These are phyloP conservation scores for Illadopsis cleaveri DNA, from an alignment of 2,113 vertebrate species.

Conservation along the genomic window DNA sequence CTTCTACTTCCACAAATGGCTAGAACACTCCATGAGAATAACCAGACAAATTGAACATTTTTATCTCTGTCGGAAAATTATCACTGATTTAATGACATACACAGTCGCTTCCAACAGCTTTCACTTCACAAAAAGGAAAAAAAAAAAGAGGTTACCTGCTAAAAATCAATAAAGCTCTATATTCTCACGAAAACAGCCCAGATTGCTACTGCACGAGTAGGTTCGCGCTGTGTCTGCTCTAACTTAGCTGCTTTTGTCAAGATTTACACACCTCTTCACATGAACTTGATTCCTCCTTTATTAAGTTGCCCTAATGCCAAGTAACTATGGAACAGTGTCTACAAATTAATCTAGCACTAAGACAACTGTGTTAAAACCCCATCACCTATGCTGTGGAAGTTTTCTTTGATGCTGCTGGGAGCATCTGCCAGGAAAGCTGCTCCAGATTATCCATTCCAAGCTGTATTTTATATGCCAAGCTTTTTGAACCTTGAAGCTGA, in stretches of 20 bases:
- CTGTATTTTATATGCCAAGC: slow-evolving; percentile 15
- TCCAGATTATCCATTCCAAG: slow-evolving; percentile 26
- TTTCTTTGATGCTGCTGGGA: not conserved
- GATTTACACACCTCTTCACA: not conserved
- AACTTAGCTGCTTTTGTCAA: not conserved
- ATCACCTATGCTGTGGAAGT: not conserved
- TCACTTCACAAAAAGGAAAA: not conserved
- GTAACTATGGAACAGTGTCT: not conserved
- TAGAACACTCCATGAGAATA: not conserved
- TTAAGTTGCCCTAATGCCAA: not conserved
- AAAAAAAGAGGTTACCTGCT: not conserved
- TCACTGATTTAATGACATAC: not conserved
- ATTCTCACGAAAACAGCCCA: not conserved
- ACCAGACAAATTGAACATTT: not conserved
- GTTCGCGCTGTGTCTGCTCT: not conserved
- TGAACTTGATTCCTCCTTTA: not conserved
- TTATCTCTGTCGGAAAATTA: not conserved
- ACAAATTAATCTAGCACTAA: slow-evolving; percentile 21
- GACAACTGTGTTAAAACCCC: not conserved
- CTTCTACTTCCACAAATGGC: not conserved
- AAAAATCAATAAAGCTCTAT: not conserved
- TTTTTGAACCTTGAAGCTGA: slow-evolving; percentile 24
- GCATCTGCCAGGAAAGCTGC: slow-evolving; percentile 35
- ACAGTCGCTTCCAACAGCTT: not conserved
- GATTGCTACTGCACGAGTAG: not conserved